Evolutionary conservation across 2,888 invertebrate species (phyloP), one percentile per base, ranked within the genome.

Genomic region (Amaurobius ferox): DNA sequence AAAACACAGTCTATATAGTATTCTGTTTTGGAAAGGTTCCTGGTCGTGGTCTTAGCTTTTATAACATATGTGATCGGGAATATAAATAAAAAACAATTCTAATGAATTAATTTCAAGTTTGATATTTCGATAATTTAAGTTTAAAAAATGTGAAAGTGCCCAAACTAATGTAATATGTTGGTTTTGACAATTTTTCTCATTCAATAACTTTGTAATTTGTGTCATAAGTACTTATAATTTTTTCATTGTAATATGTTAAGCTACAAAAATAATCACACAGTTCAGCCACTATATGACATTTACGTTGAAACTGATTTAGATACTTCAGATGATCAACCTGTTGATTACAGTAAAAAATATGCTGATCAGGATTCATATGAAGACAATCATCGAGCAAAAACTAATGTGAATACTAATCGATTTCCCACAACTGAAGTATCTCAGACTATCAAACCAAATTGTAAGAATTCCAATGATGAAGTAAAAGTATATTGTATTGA

Each of bases 401-500:
- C 80, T 11, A 19, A 16, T 16, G 62, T 76, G 11, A 77, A 67
- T 30, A 28, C 66, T 7, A 67, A 35, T 29, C 35, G 28, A 19
- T 39, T 71, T 26, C 29, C 35, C 9, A n/a, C 70, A 13, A 6
- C 32, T 9, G n/a, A 55, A 23, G 32, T 6, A 19, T 11, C 66
- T 26, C 30, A 7, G 13, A n/a, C 66, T n/a, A 11, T 16, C 7
- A 76, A 83, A 66, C 66, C 23, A 55, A n/a, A n/a, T n/a, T n/a
- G n/a, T n/a, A 61, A 35, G 48, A 55, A 6, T 1, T 73, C 55
- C 28, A 95, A 95, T 88, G 97, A 98, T 90, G 96, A 96, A 0
- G 94, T 97, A 5, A 96, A 96, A 91, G 97, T 96, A 72, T 98
- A 97, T 91, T 97, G 95, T 90, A 97, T 97, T 0, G 98, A 98